phyloP scores from a whole-genome alignment of 2,888 invertebrate species.

The Napeogenes sylphis region DNA sequence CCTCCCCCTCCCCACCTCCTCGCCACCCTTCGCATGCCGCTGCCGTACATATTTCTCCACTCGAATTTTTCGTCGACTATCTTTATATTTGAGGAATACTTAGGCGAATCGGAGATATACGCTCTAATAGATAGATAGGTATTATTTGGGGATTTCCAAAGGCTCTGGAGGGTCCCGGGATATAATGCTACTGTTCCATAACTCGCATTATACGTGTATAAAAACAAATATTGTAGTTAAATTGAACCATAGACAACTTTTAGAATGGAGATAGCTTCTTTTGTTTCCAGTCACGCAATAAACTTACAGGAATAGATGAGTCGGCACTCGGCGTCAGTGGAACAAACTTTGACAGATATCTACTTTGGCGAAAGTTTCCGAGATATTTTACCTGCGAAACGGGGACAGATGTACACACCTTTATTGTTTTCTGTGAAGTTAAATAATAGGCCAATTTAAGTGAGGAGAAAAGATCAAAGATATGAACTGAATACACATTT shows the following conservation, averaged over 20 bases:
- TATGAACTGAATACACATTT: no score
- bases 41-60: conserved; percentile 74
- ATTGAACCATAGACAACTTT: conserved; percentile 4
- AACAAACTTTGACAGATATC: conserved; percentile 29
- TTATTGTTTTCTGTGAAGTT: conserved; percentile 20
- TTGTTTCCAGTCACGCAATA: conserved; percentile 27
- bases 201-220: conserved; percentile 17
- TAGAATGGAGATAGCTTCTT: conserved; percentile 20
- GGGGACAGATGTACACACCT: conserved; percentile 18
- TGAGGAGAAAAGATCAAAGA: conserved; percentile 14
- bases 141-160: conserved; percentile 67
- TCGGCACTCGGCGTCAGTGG: conserved; percentile 23
- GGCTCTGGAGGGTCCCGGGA: conserved; percentile 30
- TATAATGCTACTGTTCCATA: conserved; percentile 28
- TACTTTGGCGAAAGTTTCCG: conserved; percentile 21
- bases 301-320: conserved; percentile 28
- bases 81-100: conserved; percentile 76
- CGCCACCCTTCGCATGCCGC: conserved; percentile 61
- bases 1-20: conserved; percentile 42
- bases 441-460: conserved; percentile 16
- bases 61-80: conserved; percentile 76
- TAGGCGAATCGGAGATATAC: conserved; percentile 74
- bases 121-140: conserved; percentile 75
- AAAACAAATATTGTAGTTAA: conserved; percentile 20
- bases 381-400: conserved; percentile 20